These are phyloP conservation scores for Cybosia mesomella DNA, from an alignment of 2,888 invertebrate genomes.

Conservation along the genomic window DNA sequence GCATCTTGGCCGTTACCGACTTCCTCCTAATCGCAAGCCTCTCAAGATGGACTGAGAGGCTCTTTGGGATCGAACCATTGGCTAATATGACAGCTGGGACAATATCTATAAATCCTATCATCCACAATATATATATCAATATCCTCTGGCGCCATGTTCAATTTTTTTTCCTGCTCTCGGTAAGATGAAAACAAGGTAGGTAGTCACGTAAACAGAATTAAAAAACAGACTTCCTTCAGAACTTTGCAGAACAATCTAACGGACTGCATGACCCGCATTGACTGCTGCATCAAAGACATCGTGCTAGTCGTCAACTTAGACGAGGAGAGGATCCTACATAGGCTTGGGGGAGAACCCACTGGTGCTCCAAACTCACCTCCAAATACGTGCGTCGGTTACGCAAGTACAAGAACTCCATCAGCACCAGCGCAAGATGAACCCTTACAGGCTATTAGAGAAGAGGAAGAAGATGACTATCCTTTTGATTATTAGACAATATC, in stretches of 20 bases:
- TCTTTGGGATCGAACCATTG: no score
- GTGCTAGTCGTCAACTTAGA: constrained; percentile 67
- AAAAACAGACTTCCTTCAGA: constrained; percentile 14
- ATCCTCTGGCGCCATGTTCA: no score
- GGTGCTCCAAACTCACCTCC: constrained; percentile 33
- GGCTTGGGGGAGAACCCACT: constrained; percentile 56
- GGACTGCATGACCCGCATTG: constrained; percentile 63
- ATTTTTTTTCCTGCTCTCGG: no score
- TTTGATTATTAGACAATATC: constrained; percentile 45
- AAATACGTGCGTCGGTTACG: not conserved
- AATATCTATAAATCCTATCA: no score
- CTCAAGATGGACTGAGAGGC: no score
- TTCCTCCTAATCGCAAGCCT: no score
- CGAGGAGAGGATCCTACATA: constrained; percentile 61
- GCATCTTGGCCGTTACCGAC: no score
- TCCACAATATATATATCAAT: no score
- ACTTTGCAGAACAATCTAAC: constrained; percentile 62
- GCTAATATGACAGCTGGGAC: no score
- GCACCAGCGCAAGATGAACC: constrained; percentile 32
- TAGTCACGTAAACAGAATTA: not conserved
- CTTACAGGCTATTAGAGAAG: constrained; percentile 68
- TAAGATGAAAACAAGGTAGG: no score
- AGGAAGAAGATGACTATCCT: constrained; percentile 71
- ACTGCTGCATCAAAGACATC: constrained; percentile 68
- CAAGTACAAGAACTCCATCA: not conserved